These are phyloP conservation scores for Trachythela sp. DNA, from an alignment of 64 coral and sea anemone genomes.

Conservation along the genomic window DNA sequence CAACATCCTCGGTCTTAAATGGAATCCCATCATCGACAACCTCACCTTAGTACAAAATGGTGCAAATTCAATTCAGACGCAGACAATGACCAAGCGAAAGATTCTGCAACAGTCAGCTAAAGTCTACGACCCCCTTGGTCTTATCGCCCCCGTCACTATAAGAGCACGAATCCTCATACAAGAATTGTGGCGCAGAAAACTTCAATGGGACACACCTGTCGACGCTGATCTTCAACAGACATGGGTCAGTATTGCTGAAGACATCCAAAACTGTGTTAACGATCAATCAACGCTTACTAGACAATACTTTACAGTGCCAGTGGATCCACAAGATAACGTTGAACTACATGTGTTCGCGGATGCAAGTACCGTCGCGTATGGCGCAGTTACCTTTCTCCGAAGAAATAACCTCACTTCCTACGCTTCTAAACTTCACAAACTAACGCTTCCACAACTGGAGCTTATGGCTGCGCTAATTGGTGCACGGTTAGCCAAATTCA, in stretches of 20 bases:
- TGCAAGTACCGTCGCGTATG: neutral
- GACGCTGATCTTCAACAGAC: neutral
- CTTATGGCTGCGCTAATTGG: conserved; percentile 2
- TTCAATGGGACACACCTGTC: neutral
- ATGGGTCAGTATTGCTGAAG: neutral
- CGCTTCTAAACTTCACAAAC: neutral
- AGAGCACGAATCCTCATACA: neutral
- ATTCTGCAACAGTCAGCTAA: neutral
- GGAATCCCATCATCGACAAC: neutral
- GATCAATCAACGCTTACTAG: too few species aligned
- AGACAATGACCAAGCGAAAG: too few species aligned
- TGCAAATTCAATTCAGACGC: neutral
- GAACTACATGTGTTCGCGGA: neutral
- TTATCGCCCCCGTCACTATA: neutral
- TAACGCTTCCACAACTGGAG: neutral
- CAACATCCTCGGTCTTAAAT: neutral
- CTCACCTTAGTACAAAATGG: neutral
- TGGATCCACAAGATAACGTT: neutral
- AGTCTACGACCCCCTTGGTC: conserved; percentile 11
- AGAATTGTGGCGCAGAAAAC: neutral
- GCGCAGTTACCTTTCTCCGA: neutral
- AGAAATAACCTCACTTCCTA: neutral
- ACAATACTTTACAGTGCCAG: too few species aligned
- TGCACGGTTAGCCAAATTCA: neutral
- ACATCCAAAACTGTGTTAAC: neutral